A percentile compares a stretch with the other conserved stretches of the same genome.
Conservation (phyloP, 2,888 invertebrate genomes). For the Spatulosminthurus flaviceps region DNA sequence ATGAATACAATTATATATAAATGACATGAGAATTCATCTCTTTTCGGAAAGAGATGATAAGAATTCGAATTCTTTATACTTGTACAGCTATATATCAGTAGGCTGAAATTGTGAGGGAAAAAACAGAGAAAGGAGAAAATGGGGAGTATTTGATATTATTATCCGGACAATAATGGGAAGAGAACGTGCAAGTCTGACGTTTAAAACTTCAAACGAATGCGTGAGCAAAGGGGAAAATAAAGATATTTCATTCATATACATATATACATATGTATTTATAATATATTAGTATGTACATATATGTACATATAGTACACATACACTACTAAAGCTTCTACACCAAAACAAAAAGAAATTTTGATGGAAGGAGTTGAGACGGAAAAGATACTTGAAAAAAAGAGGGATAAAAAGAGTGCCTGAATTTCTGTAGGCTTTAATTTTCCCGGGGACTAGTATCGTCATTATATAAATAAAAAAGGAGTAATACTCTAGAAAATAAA, state of each 20-base stretch:
- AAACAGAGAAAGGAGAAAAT: neutral
- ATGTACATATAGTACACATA: too few species aligned
- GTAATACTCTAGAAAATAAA: too few species aligned
- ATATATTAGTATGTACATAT: too few species aligned
- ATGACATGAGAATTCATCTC: too few species aligned
- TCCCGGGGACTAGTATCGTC: neutral
- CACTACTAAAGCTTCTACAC: too few species aligned
- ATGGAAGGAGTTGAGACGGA: slow-evolving; percentile 6
- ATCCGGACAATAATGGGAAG: neutral
- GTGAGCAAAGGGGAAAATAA: neutral
- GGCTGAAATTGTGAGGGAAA: neutral
- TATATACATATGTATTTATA: too few species aligned
- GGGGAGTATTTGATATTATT: neutral
- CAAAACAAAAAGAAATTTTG: neutral
- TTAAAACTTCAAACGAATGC: neutral
- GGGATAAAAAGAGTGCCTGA: neutral
- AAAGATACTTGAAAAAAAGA: slow-evolving; percentile 16
- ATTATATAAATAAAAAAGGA: neutral
- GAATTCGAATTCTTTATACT: too few species aligned
- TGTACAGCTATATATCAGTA: too few species aligned
- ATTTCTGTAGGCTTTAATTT: neutral
- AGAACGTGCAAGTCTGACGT: neutral
- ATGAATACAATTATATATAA: too few species aligned
- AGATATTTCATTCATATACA: too few species aligned
- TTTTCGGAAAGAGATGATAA: too few species aligned